These are phyloP conservation scores for Rhopilema esculentum DNA, from an alignment of 30 jellyfish, hydroid and myxozoan species.

Conservation along the genomic window DNA sequence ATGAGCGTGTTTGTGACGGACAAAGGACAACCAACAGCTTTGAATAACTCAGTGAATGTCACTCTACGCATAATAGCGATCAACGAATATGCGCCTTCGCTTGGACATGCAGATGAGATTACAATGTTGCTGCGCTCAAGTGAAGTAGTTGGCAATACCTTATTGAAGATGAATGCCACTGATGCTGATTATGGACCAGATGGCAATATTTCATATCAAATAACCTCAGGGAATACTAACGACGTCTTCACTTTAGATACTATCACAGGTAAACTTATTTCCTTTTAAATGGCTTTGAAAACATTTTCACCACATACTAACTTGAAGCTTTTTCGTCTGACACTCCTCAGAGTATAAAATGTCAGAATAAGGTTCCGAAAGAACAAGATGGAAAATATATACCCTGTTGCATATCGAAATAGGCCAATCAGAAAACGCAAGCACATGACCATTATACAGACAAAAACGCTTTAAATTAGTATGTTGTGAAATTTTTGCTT, in stretches of 20 bases:
- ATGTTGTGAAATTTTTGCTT: no score
- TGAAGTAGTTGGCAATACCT: constrained; percentile 40
- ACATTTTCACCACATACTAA: no score
- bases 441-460: no score
- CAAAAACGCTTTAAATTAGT: no score
- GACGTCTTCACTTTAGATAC: constrained; percentile 53
- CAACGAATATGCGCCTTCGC: constrained; percentile 75
- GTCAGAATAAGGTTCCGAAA: no score
- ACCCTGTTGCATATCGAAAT: no score
- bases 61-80: constrained; percentile 53
- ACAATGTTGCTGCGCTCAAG: constrained; percentile 33
- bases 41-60: constrained; percentile 65
- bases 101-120: constrained; percentile 62
- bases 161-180: constrained; percentile 81
- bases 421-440: no score
- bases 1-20: constrained; percentile 74
- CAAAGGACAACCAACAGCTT: constrained; percentile 73
- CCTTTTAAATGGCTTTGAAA: no score
- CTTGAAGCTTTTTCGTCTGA: no score
- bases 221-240: constrained; percentile 72
- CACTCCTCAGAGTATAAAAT: no score
- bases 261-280: constrained; percentile 52
- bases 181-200: constrained; percentile 87
- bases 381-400: no score
- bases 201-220: constrained; percentile 63